Conservation (phyloP, 2,888 invertebrate species). For the Eretmocerus hayati region DNA sequence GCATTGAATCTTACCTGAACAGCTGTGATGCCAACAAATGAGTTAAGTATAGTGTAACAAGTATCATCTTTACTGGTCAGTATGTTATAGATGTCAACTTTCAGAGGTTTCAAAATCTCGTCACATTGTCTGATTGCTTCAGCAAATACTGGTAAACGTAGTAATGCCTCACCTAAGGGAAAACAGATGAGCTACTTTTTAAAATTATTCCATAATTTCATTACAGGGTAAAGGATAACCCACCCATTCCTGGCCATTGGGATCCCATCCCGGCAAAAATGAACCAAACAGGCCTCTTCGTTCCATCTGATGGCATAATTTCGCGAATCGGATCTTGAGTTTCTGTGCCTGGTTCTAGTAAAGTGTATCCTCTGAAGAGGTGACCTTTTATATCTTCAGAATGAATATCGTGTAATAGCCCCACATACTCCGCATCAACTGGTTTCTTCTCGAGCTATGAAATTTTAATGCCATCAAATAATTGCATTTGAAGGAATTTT, state of each 20-base stretch:
- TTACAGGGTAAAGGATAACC: too few relatives aligned
- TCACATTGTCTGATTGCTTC: constrained; percentile 56
- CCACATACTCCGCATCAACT: constrained; percentile 56
- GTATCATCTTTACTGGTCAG: constrained; percentile 53
- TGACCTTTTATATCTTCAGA: constrained; percentile 54
- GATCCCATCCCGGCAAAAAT: constrained; percentile 89
- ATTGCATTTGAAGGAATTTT: not conserved
- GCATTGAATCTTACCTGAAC: constrained; percentile 45
- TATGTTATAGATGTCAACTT: constrained; percentile 57
- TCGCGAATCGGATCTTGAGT: constrained; percentile 40
- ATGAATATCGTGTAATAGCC: constrained; percentile 55
- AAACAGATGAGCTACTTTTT: not conserved
- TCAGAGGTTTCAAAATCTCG: constrained; percentile 53
- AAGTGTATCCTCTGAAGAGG: constrained; percentile 66
- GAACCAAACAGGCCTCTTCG: constrained; percentile 71
- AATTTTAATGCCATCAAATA: not conserved
- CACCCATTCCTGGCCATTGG: constrained; percentile 80
- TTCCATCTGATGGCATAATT: constrained; percentile 48
- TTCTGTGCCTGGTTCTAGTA: constrained; percentile 45
- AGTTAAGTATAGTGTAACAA: constrained; percentile 59
- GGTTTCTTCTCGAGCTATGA: constrained; percentile 43
- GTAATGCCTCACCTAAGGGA: constrained; percentile 57
- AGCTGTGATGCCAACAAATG: constrained; percentile 68
- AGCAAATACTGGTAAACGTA: constrained; percentile 62
- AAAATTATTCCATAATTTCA: not conserved